Evolutionary conservation across 2,888 invertebrate genomes (phyloP).

Genomic region (Mimas tiliae): DNA sequence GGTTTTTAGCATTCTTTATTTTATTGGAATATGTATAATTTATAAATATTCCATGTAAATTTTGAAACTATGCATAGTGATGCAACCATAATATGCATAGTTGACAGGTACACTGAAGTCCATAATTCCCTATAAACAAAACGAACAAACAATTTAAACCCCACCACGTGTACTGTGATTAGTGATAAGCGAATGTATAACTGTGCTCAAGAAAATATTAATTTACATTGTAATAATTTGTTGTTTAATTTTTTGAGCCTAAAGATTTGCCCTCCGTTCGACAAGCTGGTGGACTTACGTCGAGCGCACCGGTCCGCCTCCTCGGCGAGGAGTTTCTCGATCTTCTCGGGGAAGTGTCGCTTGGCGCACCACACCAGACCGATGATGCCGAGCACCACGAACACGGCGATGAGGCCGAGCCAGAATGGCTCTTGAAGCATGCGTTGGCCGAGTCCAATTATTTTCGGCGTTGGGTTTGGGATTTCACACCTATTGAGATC

Average conservation of each 20-base stretch:
- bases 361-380: slow-evolving; percentile 94
- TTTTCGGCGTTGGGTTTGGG: slow-evolving; percentile 82
- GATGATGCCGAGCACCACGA: slow-evolving; percentile 90
- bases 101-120: too few species aligned
- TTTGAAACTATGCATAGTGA: too few species aligned
- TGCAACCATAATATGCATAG: not conserved
- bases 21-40: too few species aligned
- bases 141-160: slow-evolving; percentile 13
- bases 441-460: slow-evolving; percentile 87
- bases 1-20: too few species aligned
- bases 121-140: not conserved
- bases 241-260: slow-evolving; percentile 47
- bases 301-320: slow-evolving; percentile 90
- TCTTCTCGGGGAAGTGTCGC: slow-evolving; percentile 93
- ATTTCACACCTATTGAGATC: slow-evolving; percentile 88
- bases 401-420: slow-evolving; percentile 94
- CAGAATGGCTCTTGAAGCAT: slow-evolving; percentile 96
- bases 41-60: too few species aligned
- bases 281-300: slow-evolving; percentile 75
- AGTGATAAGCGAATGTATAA: slow-evolving; percentile 46
- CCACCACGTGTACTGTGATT: slow-evolving; percentile 19
- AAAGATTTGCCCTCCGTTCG: slow-evolving; percentile 65
- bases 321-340: slow-evolving; percentile 92
- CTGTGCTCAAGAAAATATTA: slow-evolving; percentile 44
- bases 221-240: slow-evolving; percentile 41